phyloP scores from a whole-genome alignment of 2,797 vertebrate species.

The Allobates femoralis region DNA sequence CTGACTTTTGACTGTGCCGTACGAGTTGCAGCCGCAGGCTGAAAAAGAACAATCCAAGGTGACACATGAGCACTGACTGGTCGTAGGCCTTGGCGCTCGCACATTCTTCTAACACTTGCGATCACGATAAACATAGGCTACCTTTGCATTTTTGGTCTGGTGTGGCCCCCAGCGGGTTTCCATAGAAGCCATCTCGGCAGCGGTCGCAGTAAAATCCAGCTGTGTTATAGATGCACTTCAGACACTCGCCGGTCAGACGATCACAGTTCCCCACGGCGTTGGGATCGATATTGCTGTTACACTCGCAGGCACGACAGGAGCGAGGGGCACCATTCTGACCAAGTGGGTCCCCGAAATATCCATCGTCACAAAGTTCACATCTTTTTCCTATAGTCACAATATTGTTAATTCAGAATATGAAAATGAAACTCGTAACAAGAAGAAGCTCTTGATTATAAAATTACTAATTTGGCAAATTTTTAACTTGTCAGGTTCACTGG shows the following conservation, averaged over 20 bases:
- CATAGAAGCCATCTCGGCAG: constrained; percentile 89
- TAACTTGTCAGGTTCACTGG: too few relatives aligned
- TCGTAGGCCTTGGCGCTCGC: not conserved
- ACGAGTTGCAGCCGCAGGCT: constrained; percentile 88
- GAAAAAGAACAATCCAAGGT: not conserved
- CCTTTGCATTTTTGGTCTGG: constrained; percentile 87
- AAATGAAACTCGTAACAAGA: not conserved
- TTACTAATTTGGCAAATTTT: too few relatives aligned
- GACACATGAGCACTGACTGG: not conserved
- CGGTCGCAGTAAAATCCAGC: constrained; percentile 92
- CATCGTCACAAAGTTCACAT: constrained; percentile 95
- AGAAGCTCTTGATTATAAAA: too few relatives aligned
- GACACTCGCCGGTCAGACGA: constrained; percentile 86
- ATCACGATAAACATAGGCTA: constrained; percentile 63
- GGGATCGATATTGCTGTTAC: constrained; percentile 93
- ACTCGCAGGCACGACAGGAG: constrained; percentile 88
- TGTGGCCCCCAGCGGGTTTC: constrained; percentile 81
- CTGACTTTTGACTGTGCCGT: constrained; percentile 81
- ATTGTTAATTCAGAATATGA: not conserved
- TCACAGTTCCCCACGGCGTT: constrained; percentile 95
- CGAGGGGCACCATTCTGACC: constrained; percentile 78
- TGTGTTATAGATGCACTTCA: constrained; percentile 95
- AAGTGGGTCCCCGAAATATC: constrained; percentile 92
- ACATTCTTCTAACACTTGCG: not conserved
- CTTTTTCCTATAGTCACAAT: constrained; percentile 80